Percentiles rank a stretch among this genome's conserved stretches.
Evolutionary conservation across 2,888 invertebrate genomes (phyloP).

Genomic region (Tuta absoluta): DNA sequence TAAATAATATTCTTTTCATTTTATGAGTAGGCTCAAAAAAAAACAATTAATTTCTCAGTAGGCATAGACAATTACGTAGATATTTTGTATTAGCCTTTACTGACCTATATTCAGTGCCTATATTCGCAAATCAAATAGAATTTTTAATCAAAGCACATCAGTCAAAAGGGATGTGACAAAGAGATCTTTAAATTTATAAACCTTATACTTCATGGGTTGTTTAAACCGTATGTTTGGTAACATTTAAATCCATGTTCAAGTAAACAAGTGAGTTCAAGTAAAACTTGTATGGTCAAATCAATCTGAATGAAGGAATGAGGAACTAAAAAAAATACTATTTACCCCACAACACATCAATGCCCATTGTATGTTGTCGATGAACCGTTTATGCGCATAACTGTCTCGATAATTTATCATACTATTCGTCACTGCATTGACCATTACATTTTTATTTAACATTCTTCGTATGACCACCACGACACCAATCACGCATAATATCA

Average conservation of each 20-base stretch:
- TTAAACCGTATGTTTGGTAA: too few relatives aligned
- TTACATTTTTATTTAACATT: conserved; percentile 44
- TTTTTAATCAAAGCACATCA: too few relatives aligned
- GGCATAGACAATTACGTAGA: not conserved
- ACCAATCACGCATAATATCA: conserved; percentile 56
- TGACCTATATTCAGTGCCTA: too few relatives aligned
- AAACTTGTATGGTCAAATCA: too few relatives aligned
- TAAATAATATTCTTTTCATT: not conserved
- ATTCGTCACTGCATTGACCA: conserved; percentile 39
- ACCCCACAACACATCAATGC: conserved; percentile 72
- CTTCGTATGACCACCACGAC: conserved; percentile 51
- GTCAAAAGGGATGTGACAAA: not conserved
- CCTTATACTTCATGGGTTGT: too few relatives aligned
- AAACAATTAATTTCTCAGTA: not conserved
- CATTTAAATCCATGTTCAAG: too few relatives aligned
- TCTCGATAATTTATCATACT: conserved; percentile 58
- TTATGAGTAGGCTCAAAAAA: too few relatives aligned
- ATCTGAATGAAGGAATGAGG: too few relatives aligned
- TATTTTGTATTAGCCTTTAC: not conserved
- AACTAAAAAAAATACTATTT: conserved; percentile 29
- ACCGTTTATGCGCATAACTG: conserved; percentile 59
- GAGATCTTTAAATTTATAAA: not conserved
- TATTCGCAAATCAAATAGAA: too few relatives aligned
- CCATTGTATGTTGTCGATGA: conserved; percentile 71
- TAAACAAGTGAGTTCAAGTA: too few relatives aligned